phyloP scores from a whole-genome alignment of 2,797 vertebrate genomes.

The Phataginus tricuspis region DNA sequence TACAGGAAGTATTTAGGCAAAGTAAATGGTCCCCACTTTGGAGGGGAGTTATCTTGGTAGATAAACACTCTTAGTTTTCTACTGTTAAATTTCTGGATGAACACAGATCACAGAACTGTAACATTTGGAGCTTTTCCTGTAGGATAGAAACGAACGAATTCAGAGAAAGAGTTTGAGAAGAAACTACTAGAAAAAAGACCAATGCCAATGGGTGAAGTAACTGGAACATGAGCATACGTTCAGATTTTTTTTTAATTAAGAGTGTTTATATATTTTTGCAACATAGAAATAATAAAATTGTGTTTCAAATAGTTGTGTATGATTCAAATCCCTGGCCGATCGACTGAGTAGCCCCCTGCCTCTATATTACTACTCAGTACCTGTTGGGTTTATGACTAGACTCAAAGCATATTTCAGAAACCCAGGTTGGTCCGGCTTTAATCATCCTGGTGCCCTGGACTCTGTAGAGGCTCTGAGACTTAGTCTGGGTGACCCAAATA shows the following conservation, averaged over 20 bases:
- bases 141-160: neutral
- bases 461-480: neutral
- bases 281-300: neutral
- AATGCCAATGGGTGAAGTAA: neutral
- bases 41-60: neutral
- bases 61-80: neutral
- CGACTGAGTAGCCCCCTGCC: neutral
- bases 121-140: neutral
- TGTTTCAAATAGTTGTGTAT: neutral
- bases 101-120: neutral
- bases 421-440: conserved; percentile 21
- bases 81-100: neutral
- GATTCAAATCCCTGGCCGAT: neutral
- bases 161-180: neutral
- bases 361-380: neutral
- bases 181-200: neutral
- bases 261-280: neutral
- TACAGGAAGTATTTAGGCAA: neutral
- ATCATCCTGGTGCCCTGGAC: neutral
- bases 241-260: neutral
- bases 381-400: conserved; percentile 19
- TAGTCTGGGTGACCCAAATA: neutral
- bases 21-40: neutral
- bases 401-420: conserved; percentile 30
- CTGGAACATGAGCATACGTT: neutral